Percentiles rank a stretch among this genome's conserved stretches.
These are phyloP conservation scores for Diorhabda sublineata DNA, from an alignment of 1,140 invertebrate species.

Conservation along the genomic window DNA sequence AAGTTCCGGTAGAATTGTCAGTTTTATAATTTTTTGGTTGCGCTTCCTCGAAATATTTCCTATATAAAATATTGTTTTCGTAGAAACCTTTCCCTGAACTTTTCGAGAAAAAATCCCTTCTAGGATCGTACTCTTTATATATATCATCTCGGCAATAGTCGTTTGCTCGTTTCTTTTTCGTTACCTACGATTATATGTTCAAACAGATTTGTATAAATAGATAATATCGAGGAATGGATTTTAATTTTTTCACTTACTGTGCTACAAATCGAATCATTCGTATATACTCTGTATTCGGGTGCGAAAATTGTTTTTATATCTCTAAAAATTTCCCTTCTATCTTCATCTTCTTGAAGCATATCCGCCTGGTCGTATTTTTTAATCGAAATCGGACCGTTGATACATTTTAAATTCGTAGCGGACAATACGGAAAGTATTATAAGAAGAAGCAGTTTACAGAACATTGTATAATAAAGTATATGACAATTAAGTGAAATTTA, in stretches of 20 bases:
- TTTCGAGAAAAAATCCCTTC: not conserved
- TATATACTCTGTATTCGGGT: slow-evolving; percentile 20
- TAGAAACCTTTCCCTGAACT: not conserved
- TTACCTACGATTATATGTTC: not conserved
- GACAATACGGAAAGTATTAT: too few relatives aligned
- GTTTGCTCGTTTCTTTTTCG: not conserved
- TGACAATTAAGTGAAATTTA: not conserved
- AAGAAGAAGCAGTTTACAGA: not conserved
- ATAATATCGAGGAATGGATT: too few relatives aligned
- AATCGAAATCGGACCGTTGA: not conserved
- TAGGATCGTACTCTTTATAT: not conserved
- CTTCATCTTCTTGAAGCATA: slow-evolving; percentile 27
- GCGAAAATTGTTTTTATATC: slow-evolving; percentile 27
- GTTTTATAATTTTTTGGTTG: not conserved
- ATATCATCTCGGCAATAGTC: not conserved
- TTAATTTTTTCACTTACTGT: not conserved
- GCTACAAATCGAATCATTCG: slow-evolving; percentile 2
- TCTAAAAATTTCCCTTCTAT: slow-evolving; percentile 24
- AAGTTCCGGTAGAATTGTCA: not conserved
- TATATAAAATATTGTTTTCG: not conserved
- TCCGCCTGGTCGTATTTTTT: slow-evolving; percentile 22
- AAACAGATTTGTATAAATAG: not conserved
- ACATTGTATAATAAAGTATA: not conserved
- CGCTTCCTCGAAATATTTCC: not conserved
- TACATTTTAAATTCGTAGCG: not conserved